Conservation (phyloP, 2,888 invertebrate species). For the Melipona bicolor region DNA sequence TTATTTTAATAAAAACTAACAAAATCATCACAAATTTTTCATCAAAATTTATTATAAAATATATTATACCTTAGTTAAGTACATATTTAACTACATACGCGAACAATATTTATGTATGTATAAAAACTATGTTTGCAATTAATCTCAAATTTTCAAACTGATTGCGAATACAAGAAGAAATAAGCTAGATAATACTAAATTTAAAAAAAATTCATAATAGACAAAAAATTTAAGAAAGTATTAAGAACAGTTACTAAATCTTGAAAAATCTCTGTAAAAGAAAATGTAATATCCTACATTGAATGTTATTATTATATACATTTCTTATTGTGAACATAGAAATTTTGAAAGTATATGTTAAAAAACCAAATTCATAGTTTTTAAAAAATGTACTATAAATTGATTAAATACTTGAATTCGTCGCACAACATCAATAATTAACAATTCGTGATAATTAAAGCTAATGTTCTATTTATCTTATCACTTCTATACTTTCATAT, state of each 20-base stretch:
- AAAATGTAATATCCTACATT: conserved; percentile 38
- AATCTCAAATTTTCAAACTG: conserved; percentile 36
- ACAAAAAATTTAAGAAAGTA: conserved; percentile 15
- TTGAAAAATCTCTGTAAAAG: conserved; percentile 34
- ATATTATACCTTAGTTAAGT: conserved; percentile 82
- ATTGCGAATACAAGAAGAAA: conserved; percentile 49
- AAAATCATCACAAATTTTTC: conserved; percentile 45
- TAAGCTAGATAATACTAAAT: conserved; percentile 35
- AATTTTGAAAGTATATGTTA: conserved; percentile 33
- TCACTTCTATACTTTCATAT: conserved; percentile 14
- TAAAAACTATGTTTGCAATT: conserved; percentile 68
- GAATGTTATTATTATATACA: conserved; percentile 56
- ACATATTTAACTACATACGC: conserved; percentile 81
- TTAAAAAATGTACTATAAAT: conserved; percentile 8
- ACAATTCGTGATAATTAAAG: conserved; percentile 25
- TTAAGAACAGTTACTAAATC: conserved; percentile 5
- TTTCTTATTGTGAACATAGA: conserved; percentile 36
- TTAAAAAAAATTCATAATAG: conserved; percentile 16
- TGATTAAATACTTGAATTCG: conserved; percentile 4
- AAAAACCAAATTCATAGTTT: conserved; percentile 12
- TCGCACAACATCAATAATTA: not conserved
- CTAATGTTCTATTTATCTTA: conserved; percentile 11
- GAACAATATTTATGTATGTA: conserved; percentile 60
- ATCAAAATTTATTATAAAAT: conserved; percentile 82
- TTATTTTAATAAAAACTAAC: not conserved